phyloP scores from a whole-genome alignment of 2,888 invertebrate species.

The Dryadula phaetusa region DNA sequence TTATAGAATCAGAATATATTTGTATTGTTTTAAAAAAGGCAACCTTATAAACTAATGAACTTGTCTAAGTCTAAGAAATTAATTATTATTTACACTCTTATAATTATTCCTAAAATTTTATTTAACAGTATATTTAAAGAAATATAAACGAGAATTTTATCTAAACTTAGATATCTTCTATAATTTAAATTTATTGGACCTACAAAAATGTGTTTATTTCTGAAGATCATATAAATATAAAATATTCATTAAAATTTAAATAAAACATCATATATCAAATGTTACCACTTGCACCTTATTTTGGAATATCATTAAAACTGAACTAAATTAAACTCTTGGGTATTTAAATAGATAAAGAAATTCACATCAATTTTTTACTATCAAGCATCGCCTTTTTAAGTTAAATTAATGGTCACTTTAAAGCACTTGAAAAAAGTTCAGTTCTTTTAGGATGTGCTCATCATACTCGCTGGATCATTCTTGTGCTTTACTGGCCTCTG shows the following conservation, averaged over 20 bases:
- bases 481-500: constrained; percentile 84
- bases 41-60: neutral
- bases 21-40: constrained; percentile 1
- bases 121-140: neutral
- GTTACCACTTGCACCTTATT: neutral
- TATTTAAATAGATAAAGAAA: neutral
- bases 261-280: neutral
- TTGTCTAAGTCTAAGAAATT: constrained; percentile 1
- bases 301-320: neutral
- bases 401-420: neutral
- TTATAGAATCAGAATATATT: neutral
- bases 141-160: neutral
- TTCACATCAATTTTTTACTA: no score
- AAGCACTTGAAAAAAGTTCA: neutral
- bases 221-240: neutral
- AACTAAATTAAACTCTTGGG: neutral
- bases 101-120: neutral
- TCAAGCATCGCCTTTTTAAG: no score
- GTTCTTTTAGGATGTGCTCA: neutral
- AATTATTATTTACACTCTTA: constrained; percentile 6
- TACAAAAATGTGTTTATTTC: neutral
- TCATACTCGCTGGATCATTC: constrained; percentile 58
- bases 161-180: neutral
- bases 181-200: neutral
- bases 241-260: neutral